These are phyloP conservation scores for Speoplatyrhinus poulsoni DNA, from an alignment of 2,113 vertebrate species.

Conservation along the genomic window DNA sequence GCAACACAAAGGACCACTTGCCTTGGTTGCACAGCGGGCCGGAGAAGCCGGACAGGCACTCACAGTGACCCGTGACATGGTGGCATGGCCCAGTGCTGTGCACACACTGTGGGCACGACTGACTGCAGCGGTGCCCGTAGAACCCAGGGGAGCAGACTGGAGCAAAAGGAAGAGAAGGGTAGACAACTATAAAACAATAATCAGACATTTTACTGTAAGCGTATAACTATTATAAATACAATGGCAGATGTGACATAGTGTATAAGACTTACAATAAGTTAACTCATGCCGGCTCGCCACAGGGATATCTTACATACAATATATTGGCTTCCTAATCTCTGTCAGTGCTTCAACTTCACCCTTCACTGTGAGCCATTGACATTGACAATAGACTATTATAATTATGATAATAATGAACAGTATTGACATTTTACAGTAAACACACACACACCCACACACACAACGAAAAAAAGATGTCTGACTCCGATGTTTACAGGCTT, in stretches of 20 bases:
- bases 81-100: constrained; percentile 93
- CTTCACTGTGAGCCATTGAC: constrained; percentile 9
- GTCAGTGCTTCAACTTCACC: too few relatives aligned
- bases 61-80: constrained; percentile 89
- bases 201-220: constrained; percentile 46
- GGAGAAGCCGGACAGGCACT: constrained; percentile 91
- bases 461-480: not conserved
- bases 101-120: constrained; percentile 91
- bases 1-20: constrained; percentile 61
- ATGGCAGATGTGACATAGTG: constrained; percentile 30
- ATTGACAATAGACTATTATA: not conserved
- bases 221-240: constrained; percentile 27
- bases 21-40: constrained; percentile 96
- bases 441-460: constrained; percentile 1
- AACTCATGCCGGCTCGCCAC: too few relatives aligned
- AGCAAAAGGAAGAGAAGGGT: constrained; percentile 21
- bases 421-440: constrained; percentile 3
- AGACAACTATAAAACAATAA: constrained; percentile 11
- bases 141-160: constrained; percentile 92
- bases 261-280: too few relatives aligned
- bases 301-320: too few relatives aligned
- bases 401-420: constrained; percentile 28
- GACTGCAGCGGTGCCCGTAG: constrained; percentile 90
- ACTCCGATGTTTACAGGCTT: constrained; percentile 61
- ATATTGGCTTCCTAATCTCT: too few relatives aligned